Conservation (phyloP, 2,797 vertebrate species). For the Pachyuromys duprasi region DNA sequence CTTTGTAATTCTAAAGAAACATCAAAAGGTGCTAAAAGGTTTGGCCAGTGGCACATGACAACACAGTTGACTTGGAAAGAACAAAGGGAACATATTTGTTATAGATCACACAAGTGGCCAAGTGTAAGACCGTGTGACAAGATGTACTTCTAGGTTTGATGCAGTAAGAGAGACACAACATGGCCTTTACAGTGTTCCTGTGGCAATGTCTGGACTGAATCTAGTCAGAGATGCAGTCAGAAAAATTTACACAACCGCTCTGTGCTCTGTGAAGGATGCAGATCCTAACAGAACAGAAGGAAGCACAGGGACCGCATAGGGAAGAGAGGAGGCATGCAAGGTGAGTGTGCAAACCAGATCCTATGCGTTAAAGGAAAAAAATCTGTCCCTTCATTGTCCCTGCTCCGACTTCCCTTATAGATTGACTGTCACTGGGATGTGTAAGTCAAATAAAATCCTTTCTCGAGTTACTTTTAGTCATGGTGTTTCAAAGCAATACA, state of each 20-base stretch:
- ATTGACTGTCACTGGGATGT: background rate
- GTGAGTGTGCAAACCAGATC: background rate
- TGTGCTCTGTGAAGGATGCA: background rate
- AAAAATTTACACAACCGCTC: background rate
- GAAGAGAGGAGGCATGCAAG: background rate
- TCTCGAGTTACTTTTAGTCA: background rate
- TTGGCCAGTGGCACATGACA: background rate
- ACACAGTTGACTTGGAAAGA: background rate
- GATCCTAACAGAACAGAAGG: background rate
- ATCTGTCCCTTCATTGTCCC: too few relatives aligned
- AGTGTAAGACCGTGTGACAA: background rate
- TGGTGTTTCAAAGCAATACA: background rate
- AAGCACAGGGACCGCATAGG: background rate
- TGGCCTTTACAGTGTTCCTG: background rate
- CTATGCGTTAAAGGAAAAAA: background rate
- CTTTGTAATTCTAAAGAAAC: conserved; percentile 1
- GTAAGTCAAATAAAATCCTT: background rate
- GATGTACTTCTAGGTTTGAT: background rate
- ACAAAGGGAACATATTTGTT: background rate
- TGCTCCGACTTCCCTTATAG: background rate
- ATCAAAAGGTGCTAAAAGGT: background rate
- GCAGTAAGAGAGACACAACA: background rate
- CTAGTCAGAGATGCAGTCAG: background rate
- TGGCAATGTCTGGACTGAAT: background rate
- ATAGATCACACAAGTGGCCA: background rate